A percentile compares a stretch with the other conserved stretches of the same genome.
Conservation (phyloP, 2,797 vertebrate genomes). For the Limosa lapponica region DNA sequence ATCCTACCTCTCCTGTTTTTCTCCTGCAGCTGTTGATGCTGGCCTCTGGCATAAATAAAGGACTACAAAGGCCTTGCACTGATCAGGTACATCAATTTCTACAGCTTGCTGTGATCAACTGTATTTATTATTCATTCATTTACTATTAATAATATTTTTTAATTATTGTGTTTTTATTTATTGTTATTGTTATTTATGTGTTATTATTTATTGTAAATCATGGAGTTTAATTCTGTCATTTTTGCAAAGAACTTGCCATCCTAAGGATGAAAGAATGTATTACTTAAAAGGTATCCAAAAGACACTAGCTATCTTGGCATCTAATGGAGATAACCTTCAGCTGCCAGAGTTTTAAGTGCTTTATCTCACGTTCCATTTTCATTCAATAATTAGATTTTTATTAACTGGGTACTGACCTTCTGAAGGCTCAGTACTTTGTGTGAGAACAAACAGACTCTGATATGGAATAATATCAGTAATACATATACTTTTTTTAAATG, state of each 20-base stretch:
- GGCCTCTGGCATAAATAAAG: background rate
- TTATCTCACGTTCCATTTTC: background rate
- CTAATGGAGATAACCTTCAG: background rate
- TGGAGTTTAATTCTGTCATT: background rate
- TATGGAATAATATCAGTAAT: background rate
- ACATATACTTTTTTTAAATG: background rate
- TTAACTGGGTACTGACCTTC: background rate
- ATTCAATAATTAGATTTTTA: constrained; percentile 6
- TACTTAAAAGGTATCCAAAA: background rate
- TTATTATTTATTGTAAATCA: background rate
- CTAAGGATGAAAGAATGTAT: background rate
- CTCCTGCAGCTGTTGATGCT: background rate
- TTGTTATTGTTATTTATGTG: too few species aligned
- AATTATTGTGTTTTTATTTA: background rate
- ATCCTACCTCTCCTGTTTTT: background rate
- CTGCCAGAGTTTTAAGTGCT: background rate
- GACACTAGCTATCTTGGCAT: background rate
- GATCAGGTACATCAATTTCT: background rate
- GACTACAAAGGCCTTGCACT: background rate
- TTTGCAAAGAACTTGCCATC: background rate
- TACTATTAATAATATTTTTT: background rate
- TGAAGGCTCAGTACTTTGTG: background rate
- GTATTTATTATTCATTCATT: background rate
- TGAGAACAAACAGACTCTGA: background rate
- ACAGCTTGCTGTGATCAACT: background rate